phyloP scores from a whole-genome alignment of 2,888 invertebrate species.

The Hydrotaea cyrtoneurina region DNA sequence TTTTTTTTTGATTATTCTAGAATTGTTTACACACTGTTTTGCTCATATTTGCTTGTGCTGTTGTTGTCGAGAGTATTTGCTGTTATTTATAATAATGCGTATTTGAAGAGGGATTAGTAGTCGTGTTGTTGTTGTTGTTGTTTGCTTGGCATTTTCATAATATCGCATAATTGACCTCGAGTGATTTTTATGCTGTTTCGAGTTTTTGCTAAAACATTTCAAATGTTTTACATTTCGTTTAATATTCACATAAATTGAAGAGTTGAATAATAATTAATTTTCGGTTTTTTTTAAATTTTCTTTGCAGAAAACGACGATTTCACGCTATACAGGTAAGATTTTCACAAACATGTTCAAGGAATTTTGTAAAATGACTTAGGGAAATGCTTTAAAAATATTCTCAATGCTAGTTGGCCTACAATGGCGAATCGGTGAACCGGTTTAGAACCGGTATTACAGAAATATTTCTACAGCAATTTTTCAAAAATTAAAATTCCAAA shows the following conservation, averaged over 20 bases:
- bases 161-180: conserved; percentile 40
- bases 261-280: conserved; percentile 29
- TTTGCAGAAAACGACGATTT: conserved; percentile 69
- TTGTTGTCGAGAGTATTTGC: conserved; percentile 32
- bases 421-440: too few species aligned
- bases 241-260: not conserved
- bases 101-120: conserved; percentile 13
- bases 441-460: too few species aligned
- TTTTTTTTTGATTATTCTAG: conserved; percentile 54
- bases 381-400: too few species aligned
- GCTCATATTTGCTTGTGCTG: conserved; percentile 8
- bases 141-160: conserved; percentile 29
- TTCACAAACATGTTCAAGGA: too few species aligned
- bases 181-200: not conserved
- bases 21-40: conserved; percentile 51
- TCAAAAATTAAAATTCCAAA: too few species aligned
- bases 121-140: too few species aligned
- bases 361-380: too few species aligned
- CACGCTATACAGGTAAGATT: conserved; percentile 70
- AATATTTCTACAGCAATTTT: too few species aligned
- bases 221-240: not conserved
- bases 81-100: conserved; percentile 35
- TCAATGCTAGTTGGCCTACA: too few species aligned
- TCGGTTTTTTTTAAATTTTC: conserved; percentile 55
- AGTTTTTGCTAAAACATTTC: conserved; percentile 17